Base-by-base conservation (phyloP, 2,113 vertebrate genomes). In the Hippopotamus amphibius region DNA sequence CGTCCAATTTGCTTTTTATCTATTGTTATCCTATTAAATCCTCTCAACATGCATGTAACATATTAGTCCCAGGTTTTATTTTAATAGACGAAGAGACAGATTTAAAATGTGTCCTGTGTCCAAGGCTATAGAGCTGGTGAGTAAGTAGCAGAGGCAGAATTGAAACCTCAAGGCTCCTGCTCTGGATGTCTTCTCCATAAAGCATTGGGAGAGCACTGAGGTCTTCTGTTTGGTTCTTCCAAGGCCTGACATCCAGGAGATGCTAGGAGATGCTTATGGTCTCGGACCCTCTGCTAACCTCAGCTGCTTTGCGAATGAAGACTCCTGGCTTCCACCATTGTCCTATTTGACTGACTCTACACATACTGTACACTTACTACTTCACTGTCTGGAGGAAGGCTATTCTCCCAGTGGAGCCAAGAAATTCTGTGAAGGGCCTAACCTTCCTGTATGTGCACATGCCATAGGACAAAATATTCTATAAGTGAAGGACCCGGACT, bases 371-470 rank as follows among this genome's bases (percentile, higher is more conserved):
- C 21, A 7, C 26, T 6, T 61, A 17, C 41, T 82, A 16, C 10
- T 41, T 81, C 41, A 41, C 41, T 55, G 0, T 61, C 26, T 14
- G 10, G 17, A 28, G 7, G 1, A 76, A 57, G 22, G 30, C 2
- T 30, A 15, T 13, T 22, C 8, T 37, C 30, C 41, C 15, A 15
- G 14, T 2, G 3, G 46, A 30, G 4, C 24, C 13, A 6, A 57
- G 24, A 17, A 65, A 83, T 33, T 33, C 50, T 68, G 13, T 37
- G 7, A 46, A 61, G 2, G 50, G 24, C 30, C 50, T 30, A 41
- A 28, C 11, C 5, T 30, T 11, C 5, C 16, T 26, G 0, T 1
- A 0, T 16, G 7, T n/a, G 17, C 53, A 15, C 8, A 2, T 6
- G 30, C 33, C 26, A 41, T 2, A 46, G 46, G 59, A 41, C 28